Conservation (phyloP, 2,888 invertebrate species). For the Heteromyza rotundicornis region DNA sequence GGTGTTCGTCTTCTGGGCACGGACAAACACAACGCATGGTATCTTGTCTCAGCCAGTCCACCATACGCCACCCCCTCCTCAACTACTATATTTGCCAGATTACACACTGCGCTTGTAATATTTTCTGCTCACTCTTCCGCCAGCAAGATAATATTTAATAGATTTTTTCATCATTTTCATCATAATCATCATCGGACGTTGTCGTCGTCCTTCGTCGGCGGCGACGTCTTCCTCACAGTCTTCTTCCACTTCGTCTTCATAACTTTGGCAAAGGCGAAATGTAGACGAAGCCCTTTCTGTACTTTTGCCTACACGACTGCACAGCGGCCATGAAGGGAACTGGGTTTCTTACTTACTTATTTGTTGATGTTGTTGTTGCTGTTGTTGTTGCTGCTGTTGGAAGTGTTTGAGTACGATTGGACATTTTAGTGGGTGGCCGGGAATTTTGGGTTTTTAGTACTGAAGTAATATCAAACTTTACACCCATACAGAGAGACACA, state of each 20-base stretch:
- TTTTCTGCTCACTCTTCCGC: slow-evolving; percentile 8
- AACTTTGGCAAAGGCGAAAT: too few relatives aligned
- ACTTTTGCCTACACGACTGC: slow-evolving; percentile 11
- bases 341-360: slow-evolving; percentile 9
- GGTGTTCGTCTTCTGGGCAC: too few relatives aligned
- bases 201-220: neutral
- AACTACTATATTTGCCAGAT: too few relatives aligned
- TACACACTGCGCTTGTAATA: neutral
- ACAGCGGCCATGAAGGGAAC: slow-evolving; percentile 1
- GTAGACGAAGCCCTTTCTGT: slow-evolving; percentile 9
- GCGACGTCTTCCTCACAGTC: too few relatives aligned
- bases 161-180: slow-evolving; percentile 24
- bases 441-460: slow-evolving; percentile 8
- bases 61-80: neutral
- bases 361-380: slow-evolving; percentile 8
- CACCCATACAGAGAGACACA: slow-evolving; percentile 3
- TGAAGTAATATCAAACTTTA: slow-evolving; percentile 10
- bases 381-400: neutral
- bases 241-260: slow-evolving; percentile 13
- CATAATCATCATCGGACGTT: neutral
- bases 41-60: too few relatives aligned
- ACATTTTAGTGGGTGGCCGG: slow-evolving; percentile 7
- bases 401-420: neutral
- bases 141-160: slow-evolving; percentile 26
- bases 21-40: too few relatives aligned